Percentiles rank a stretch among this genome's conserved stretches.
These are phyloP conservation scores for Hoplias malabaricus DNA, from an alignment of 2,113 vertebrate species.

Conservation along the genomic window DNA sequence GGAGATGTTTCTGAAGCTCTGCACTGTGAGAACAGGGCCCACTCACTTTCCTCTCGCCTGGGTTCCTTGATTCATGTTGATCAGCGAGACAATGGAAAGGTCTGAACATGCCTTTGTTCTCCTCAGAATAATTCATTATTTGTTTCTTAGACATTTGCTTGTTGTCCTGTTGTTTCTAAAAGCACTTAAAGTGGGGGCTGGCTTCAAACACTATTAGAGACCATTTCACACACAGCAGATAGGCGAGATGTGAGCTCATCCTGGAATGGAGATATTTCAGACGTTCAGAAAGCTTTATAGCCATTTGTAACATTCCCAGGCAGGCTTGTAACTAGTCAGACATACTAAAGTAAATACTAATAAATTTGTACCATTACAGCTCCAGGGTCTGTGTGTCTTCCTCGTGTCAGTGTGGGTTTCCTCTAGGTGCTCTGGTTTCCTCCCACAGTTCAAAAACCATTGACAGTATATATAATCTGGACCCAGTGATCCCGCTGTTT, in stretches of 20 bases:
- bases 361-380: no score
- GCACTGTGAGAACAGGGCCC: not conserved
- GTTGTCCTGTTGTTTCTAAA: not conserved
- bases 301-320: no score
- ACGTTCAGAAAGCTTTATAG: not conserved
- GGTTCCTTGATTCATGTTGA: not conserved
- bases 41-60: not conserved
- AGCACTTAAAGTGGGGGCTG: not conserved
- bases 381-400: no score
- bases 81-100: slow-evolving; percentile 9
- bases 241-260: not conserved
- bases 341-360: no score
- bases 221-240: not conserved
- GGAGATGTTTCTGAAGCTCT: not conserved
- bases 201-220: not conserved
- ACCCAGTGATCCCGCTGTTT: no score
- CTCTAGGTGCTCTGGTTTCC: no score
- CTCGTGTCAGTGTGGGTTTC: no score
- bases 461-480: no score
- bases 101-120: slow-evolving; percentile 18
- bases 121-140: slow-evolving; percentile 30
- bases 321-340: no score
- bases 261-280: not conserved
- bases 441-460: no score
- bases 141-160: slow-evolving; percentile 8